Percentiles rank a stretch among this genome's conserved stretches.
Evolutionary conservation across 2,888 invertebrate species (phyloP).

Genomic region (Leptopilina myrica): DNA sequence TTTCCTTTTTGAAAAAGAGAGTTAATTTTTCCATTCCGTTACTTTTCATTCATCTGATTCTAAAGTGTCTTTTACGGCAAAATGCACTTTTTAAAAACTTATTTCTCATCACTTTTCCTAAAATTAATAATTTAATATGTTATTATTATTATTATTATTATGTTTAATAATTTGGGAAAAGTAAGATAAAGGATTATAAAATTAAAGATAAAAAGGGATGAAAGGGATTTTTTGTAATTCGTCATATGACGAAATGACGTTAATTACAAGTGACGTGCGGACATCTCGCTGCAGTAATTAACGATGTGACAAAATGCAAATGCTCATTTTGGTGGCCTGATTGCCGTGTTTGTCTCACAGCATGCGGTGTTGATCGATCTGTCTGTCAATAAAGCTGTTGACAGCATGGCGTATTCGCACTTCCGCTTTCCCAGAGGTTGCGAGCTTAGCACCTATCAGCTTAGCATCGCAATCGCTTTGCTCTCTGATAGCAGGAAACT

Average conservation of each 20-base stretch:
- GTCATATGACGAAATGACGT: background rate
- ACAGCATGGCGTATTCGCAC: slow-evolving; percentile 45
- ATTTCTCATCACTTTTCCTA: no score
- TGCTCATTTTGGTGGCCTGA: slow-evolving; percentile 57
- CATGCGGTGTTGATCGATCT: slow-evolving; percentile 55
- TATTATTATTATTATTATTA: no score
- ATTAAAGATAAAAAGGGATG: no score
- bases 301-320: slow-evolving; percentile 61
- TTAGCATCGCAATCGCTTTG: slow-evolving; percentile 43
- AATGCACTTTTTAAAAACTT: no score
- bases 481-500: slow-evolving; percentile 47
- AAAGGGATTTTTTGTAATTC: background rate
- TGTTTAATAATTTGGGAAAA: no score
- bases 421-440: slow-evolving; percentile 32
- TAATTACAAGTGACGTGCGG: slow-evolving; percentile 25
- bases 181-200: no score
- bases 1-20: no score
- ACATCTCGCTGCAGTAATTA: slow-evolving; percentile 53
- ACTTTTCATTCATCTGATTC: background rate
- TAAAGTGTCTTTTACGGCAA: no score
- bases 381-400: slow-evolving; percentile 59
- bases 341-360: slow-evolving; percentile 58
- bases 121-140: no score
- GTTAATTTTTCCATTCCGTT: no score
- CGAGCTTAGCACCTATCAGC: slow-evolving; percentile 38